Conservation (phyloP, 2,797 vertebrate species). For the Brotogeris chrysoptera region DNA sequence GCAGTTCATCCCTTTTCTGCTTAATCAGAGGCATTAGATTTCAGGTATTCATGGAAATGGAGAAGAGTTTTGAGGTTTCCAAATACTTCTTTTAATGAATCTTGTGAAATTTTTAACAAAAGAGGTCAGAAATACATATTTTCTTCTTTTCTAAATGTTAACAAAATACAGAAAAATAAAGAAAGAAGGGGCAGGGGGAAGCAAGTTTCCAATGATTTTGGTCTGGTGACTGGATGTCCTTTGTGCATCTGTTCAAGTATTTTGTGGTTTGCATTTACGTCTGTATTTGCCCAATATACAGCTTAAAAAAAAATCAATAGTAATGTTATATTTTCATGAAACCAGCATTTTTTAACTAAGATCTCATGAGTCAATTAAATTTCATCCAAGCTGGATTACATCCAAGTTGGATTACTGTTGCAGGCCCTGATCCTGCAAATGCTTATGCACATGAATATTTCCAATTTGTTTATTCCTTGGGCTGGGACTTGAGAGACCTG, state of each 20-base stretch:
- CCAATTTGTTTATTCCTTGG: neutral
- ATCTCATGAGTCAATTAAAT: constrained; percentile 68
- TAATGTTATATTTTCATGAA: constrained; percentile 68
- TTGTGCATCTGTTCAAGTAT: constrained; percentile 71
- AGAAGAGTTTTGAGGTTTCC: constrained; percentile 48
- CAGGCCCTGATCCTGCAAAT: neutral
- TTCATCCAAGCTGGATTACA: constrained; percentile 44
- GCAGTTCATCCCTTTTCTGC: constrained; percentile 38
- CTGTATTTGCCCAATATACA: constrained; percentile 69
- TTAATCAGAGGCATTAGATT: constrained; percentile 47
- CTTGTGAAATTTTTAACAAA: constrained; percentile 60
- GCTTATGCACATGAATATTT: neutral
- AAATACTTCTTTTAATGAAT: constrained; percentile 32
- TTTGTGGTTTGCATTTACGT: constrained; percentile 72
- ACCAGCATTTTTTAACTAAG: constrained; percentile 58
- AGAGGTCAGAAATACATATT: constrained; percentile 36
- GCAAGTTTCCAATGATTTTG: constrained; percentile 51
- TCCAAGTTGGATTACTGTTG: constrained; percentile 43
- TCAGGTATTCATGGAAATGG: constrained; percentile 51
- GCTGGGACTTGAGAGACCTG: constrained; percentile 7
- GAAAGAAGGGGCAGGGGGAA: neutral
- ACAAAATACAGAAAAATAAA: constrained; percentile 48
- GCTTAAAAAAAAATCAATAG: constrained; percentile 68
- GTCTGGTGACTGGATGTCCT: constrained; percentile 59
- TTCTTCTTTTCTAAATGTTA: constrained; percentile 42